Conservation (phyloP, 2,797 vertebrate genomes). For the Microctenopoma lineatum region DNA sequence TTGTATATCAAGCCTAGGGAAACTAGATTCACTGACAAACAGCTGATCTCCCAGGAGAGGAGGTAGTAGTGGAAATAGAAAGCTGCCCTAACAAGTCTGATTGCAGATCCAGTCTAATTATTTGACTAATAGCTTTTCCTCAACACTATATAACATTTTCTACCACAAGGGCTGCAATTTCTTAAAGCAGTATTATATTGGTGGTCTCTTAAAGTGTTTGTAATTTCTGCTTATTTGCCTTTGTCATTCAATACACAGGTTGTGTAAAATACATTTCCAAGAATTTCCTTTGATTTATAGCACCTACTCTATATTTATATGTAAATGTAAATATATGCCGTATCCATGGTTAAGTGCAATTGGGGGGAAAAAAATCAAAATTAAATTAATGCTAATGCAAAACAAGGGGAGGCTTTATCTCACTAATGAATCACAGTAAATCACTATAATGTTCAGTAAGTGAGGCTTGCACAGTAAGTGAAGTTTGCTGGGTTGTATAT, state of each 20-base stretch:
- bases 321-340: slow-evolving; percentile 60
- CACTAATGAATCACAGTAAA: slow-evolving; percentile 60
- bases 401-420: slow-evolving; percentile 53
- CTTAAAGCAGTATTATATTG: slow-evolving; percentile 63
- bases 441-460: slow-evolving; percentile 57
- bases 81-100: slow-evolving; percentile 74
- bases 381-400: slow-evolving; percentile 67
- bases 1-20: slow-evolving; percentile 63
- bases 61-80: slow-evolving; percentile 72
- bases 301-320: slow-evolving; percentile 44
- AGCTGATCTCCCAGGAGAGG: slow-evolving; percentile 72
- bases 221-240: slow-evolving; percentile 47
- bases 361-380: slow-evolving; percentile 44
- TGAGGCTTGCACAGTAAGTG: slow-evolving; percentile 49
- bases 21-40: slow-evolving; percentile 74
- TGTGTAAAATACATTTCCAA: slow-evolving; percentile 44
- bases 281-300: slow-evolving; percentile 44
- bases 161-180: slow-evolving; percentile 58
- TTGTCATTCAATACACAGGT: slow-evolving; percentile 46
- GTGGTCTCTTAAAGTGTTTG: slow-evolving; percentile 50
- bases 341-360: slow-evolving; percentile 59
- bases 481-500: slow-evolving; percentile 60
- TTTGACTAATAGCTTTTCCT: slow-evolving; percentile 73
- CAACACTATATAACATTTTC: slow-evolving; percentile 64
- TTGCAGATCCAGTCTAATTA: slow-evolving; percentile 75